Conservation (phyloP, 1,140 invertebrate species). For the Drosophila hydei region DNA sequence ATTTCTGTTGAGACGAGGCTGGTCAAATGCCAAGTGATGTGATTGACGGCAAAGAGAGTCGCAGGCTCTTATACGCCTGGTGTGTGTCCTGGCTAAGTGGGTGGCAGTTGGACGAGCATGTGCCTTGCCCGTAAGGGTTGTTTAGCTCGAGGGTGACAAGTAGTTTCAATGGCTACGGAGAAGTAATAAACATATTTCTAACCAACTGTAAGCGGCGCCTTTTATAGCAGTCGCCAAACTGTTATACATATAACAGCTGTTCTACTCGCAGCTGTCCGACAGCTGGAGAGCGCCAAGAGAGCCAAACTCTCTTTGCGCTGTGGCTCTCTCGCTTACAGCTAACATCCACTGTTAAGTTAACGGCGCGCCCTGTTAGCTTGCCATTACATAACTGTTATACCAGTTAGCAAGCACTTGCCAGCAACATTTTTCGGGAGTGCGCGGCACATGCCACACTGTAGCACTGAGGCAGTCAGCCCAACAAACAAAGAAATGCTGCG, state of each 20-base stretch:
- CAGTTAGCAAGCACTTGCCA: neutral
- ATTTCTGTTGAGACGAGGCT: constrained; percentile 47
- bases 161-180: neutral
- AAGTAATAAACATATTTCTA: neutral
- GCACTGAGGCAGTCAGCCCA: constrained; percentile 21
- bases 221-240: neutral
- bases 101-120: too few relatives aligned
- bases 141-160: neutral
- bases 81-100: constrained; percentile 33
- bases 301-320: neutral
- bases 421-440: neutral
- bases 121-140: too few relatives aligned
- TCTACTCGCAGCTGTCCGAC: constrained; percentile 8
- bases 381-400: constrained; percentile 61
- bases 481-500: neutral
- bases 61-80: constrained; percentile 54
- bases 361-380: neutral
- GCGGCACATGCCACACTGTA: constrained; percentile 3
- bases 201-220: neutral
- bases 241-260: constrained; percentile 6
- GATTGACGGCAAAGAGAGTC: constrained; percentile 37
- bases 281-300: constrained; percentile 19
- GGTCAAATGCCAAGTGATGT: constrained; percentile 46
- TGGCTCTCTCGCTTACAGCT: neutral
- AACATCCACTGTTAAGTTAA: constrained; percentile 13